These are phyloP conservation scores for Stegodyphus dumicola DNA, from an alignment of 1,140 invertebrate species.

Conservation along the genomic window DNA sequence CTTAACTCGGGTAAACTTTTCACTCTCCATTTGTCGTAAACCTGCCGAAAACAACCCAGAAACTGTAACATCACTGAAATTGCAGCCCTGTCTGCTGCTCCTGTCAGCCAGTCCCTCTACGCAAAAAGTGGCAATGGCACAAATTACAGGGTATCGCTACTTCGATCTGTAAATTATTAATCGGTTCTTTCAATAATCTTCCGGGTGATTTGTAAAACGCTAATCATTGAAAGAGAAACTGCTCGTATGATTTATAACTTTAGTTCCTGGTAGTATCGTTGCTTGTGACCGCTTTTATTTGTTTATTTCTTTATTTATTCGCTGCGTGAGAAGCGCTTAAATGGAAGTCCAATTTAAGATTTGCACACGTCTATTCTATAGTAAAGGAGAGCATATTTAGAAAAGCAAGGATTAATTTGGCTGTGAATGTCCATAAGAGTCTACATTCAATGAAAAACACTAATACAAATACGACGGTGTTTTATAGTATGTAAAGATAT, in stretches of 20 bases:
- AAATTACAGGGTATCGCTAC: slow-evolving; percentile 31
- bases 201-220: slow-evolving; percentile 15
- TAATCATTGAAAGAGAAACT: slow-evolving; percentile 25
- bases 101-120: not conserved
- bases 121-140: slow-evolving; percentile 13
- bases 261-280: not conserved
- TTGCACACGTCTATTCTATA: no score
- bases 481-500: no score
- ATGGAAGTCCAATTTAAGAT: no score
- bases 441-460: no score
- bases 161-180: slow-evolving; percentile 31
- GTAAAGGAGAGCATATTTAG: no score
- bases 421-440: no score
- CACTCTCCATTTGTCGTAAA: no score
- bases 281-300: not conserved
- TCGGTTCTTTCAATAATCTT: slow-evolving; percentile 29
- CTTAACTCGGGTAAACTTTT: no score
- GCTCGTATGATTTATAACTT: slow-evolving; percentile 10
- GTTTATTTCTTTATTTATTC: no score
- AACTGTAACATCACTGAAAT: slow-evolving; percentile 1
- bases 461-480: no score
- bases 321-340: no score
- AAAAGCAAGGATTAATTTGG: no score
- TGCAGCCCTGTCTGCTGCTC: slow-evolving; percentile 11
- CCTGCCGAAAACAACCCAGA: not conserved